These are phyloP conservation scores for Pelusios castaneus DNA, from an alignment of 2,113 vertebrate genomes.

Conservation along the genomic window DNA sequence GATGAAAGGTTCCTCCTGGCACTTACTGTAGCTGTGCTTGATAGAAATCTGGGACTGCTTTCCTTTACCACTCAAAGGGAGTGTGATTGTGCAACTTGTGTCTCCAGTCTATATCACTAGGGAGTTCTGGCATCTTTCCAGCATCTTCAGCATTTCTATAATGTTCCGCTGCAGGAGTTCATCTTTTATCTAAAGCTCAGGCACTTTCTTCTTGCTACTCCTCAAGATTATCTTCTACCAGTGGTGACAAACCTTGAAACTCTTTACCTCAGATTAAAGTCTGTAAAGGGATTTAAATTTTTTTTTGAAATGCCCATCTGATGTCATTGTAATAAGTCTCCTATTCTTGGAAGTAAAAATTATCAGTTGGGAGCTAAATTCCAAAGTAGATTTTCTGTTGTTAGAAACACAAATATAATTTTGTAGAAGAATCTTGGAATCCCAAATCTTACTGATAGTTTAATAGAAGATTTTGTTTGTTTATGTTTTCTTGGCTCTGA, in stretches of 20 bases:
- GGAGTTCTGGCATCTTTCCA: slow-evolving; percentile 52
- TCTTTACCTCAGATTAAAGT: slow-evolving; percentile 60
- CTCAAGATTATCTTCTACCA: slow-evolving; percentile 47
- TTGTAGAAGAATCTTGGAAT: neutral
- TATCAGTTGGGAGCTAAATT: neutral
- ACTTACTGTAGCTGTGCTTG: neutral
- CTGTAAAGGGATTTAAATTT: slow-evolving; percentile 16
- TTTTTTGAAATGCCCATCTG: slow-evolving; percentile 43
- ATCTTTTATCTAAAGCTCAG: slow-evolving; percentile 51
- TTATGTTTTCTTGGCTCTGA: neutral
- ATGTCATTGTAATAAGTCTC: neutral
- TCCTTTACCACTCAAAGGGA: slow-evolving; percentile 13
- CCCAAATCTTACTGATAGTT: neutral
- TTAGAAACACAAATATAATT: neutral
- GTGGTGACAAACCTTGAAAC: neutral
- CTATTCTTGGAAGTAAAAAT: slow-evolving; percentile 1
- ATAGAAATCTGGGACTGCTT: neutral
- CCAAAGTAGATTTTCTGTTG: neutral
- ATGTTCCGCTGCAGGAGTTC: slow-evolving; percentile 14
- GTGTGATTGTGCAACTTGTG: neutral
- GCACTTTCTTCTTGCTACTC: slow-evolving; percentile 29
- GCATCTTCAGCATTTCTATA: neutral
- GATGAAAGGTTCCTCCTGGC: slow-evolving; percentile 30
- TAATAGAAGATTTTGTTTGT: slow-evolving; percentile 1
- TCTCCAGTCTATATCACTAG: slow-evolving; percentile 8